These are phyloP conservation scores for Eidolon dupreanum DNA, from an alignment of 2,797 vertebrate genomes.

Conservation along the genomic window DNA sequence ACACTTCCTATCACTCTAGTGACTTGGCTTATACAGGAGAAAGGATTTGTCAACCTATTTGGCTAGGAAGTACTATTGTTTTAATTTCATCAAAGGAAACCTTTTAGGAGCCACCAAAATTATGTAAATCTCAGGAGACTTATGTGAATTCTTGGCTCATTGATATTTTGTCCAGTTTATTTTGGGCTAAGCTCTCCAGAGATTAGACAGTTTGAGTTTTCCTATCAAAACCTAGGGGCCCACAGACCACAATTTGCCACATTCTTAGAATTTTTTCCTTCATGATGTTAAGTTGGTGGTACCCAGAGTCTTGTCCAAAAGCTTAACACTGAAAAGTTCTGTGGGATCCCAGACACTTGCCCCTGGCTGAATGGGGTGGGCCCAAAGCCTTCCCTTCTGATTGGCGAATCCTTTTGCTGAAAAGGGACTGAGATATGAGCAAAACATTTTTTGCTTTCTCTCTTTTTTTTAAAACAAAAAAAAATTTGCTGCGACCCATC, in stretches of 20 bases:
- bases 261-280: not conserved
- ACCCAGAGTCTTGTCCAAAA: not conserved
- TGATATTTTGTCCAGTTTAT: slow-evolving; percentile 30
- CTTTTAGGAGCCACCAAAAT: not conserved
- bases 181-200: not conserved
- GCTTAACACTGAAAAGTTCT: not conserved
- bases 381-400: not conserved
- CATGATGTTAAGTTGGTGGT: not conserved
- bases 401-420: not conserved
- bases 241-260: not conserved
- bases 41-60: not conserved
- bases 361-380: not conserved
- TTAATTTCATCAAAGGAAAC: not conserved
- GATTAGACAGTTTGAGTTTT: not conserved
- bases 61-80: not conserved
- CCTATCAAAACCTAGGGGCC: not conserved
- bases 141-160: not conserved
- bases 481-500: not conserved
- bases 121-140: not conserved
- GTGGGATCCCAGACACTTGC: not conserved
- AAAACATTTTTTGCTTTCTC: not conserved
- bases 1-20: not conserved
- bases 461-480: not conserved
- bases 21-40: not conserved
- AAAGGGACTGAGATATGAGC: not conserved